These are phyloP conservation scores for Danaus plexippus DNA, from an alignment of 1,140 invertebrate species.

Conservation along the genomic window DNA sequence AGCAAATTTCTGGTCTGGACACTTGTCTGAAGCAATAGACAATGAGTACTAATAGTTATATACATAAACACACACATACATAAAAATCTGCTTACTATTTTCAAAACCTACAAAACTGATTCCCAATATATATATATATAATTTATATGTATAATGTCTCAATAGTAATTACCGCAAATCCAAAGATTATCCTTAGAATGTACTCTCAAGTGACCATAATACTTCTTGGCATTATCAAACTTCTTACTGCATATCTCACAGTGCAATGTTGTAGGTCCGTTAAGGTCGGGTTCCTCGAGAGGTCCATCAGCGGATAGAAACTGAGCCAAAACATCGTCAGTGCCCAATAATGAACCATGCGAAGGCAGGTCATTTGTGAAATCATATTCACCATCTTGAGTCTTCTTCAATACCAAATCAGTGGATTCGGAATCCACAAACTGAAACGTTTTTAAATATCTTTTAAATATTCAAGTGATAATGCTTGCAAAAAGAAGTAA, in stretches of 20 bases:
- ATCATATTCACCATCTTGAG: constrained; percentile 37
- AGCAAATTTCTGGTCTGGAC: constrained; percentile 52
- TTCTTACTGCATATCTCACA: constrained; percentile 62
- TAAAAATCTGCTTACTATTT: background rate
- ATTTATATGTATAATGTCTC: constrained; percentile 5
- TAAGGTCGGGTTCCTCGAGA: constrained; percentile 58
- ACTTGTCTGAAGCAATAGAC: constrained; percentile 43
- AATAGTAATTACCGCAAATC: constrained; percentile 49
- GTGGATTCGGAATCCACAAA: constrained; percentile 46
- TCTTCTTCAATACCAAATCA: constrained; percentile 37
- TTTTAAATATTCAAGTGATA: constrained; percentile 3
- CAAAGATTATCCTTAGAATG: constrained; percentile 63
- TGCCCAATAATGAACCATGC: constrained; percentile 32
- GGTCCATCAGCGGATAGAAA: constrained; percentile 52
- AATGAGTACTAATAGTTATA: background rate
- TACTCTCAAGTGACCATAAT: constrained; percentile 60
- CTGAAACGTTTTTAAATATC: constrained; percentile 25
- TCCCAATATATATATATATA: constrained; percentile 1
- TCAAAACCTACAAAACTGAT: no score
- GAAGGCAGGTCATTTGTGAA: constrained; percentile 35
- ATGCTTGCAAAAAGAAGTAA: constrained; percentile 2
- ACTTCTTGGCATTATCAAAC: constrained; percentile 64
- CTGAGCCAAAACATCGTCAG: constrained; percentile 55
- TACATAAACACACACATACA: background rate
- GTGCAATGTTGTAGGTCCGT: constrained; percentile 52